Percentiles rank a stretch among this genome's conserved stretches.
phyloP scores from a whole-genome alignment of 2,797 vertebrate genomes.

The Phrynocephalus forsythii region DNA sequence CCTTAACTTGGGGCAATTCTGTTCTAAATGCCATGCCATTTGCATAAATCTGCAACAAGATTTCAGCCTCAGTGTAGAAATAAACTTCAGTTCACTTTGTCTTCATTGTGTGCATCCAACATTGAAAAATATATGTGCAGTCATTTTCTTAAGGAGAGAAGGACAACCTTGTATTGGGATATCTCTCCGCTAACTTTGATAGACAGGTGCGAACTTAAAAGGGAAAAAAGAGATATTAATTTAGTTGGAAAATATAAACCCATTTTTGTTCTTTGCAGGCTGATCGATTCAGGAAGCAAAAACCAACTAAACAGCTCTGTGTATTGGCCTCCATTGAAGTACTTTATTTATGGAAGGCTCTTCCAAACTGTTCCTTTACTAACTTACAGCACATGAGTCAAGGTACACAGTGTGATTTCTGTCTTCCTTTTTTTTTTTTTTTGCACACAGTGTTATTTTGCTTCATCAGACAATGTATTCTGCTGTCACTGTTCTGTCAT shows the following conservation, averaged over 20 bases:
- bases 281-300: constrained; percentile 88
- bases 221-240: no score
- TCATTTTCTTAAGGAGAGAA: no score
- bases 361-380: constrained; percentile 92
- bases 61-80: no score
- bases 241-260: background rate
- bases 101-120: background rate
- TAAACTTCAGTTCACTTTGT: no score
- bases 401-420: constrained; percentile 77
- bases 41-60: no score
- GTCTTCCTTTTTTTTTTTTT: background rate
- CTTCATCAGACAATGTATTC: background rate
- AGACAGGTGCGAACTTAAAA: background rate
- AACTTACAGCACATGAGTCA: constrained; percentile 94
- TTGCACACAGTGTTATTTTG: background rate
- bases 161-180: no score
- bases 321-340: constrained; percentile 94
- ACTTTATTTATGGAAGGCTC: constrained; percentile 96
- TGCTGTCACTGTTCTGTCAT: background rate
- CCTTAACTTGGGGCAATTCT: no score
- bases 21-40: no score
- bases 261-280: constrained; percentile 78
- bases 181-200: no score
- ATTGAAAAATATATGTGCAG: background rate
- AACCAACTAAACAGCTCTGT: constrained; percentile 88